Evolutionary conservation across 30 jellyfish, hydroid and myxozoan species (phyloP).

Genomic region (Hydra vulgaris): DNA sequence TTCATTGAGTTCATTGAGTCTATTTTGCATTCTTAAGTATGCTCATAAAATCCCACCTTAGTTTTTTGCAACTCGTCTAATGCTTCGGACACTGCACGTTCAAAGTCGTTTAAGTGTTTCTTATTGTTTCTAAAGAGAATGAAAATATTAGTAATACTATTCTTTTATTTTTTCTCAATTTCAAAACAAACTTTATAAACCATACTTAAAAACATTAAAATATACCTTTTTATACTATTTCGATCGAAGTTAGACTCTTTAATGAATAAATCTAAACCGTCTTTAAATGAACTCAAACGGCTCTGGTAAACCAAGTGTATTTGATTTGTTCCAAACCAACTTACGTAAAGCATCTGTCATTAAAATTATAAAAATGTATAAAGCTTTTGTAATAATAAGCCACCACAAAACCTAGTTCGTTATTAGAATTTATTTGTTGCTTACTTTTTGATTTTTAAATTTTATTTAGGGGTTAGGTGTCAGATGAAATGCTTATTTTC

Average conservation of each 20-base stretch:
- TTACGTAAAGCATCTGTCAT: conserved; percentile 2
- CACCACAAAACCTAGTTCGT: too few species aligned
- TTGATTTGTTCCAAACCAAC: conserved; percentile 23
- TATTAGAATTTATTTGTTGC: neutral
- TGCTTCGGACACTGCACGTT: conserved; percentile 19
- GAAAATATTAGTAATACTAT: neutral
- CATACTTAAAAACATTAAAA: neutral
- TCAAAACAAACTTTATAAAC: neutral
- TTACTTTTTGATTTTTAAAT: too few species aligned
- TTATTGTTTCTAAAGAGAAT: conserved; percentile 1
- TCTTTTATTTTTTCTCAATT: too few species aligned
- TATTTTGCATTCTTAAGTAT: neutral
- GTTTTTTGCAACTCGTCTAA: conserved; percentile 1
- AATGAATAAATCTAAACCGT: neutral
- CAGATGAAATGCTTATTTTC: too few species aligned
- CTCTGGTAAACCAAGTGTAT: neutral
- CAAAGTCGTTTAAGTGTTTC: conserved; percentile 14
- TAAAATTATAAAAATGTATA: neutral
- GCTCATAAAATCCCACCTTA: neutral
- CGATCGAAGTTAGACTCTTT: neutral
- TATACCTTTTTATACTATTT: neutral
- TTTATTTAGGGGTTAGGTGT: too few species aligned
- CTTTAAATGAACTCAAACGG: conserved; percentile 1
- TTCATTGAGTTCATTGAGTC: too few species aligned
- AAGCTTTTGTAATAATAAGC: neutral